These are phyloP conservation scores for Paradoxurus hermaphroditus DNA, from an alignment of 2,113 vertebrate genomes.

Conservation along the genomic window DNA sequence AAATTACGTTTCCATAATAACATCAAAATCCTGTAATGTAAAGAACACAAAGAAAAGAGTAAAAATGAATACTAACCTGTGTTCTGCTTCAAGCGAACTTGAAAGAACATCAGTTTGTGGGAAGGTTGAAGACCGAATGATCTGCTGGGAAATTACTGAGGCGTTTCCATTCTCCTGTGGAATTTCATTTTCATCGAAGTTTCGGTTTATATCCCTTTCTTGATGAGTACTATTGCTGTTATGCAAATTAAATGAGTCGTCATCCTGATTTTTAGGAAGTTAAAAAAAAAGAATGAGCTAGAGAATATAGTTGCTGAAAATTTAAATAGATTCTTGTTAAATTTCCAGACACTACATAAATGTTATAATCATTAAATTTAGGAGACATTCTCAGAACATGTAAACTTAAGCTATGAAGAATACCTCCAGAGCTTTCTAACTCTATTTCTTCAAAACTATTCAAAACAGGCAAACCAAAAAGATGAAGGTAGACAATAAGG, in stretches of 20 bases:
- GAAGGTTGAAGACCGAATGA: constrained; percentile 81
- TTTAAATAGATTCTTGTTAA: background rate
- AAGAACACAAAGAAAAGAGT: background rate
- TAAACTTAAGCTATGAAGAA: background rate
- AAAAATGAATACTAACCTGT: constrained; percentile 80
- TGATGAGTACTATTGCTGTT: constrained; percentile 81
- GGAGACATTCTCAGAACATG: background rate
- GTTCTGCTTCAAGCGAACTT: constrained; percentile 88
- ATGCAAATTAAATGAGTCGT: constrained; percentile 80
- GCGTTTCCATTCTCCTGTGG: constrained; percentile 80
- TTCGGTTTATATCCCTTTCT: constrained; percentile 83
- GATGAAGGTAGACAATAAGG: background rate
- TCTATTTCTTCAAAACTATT: background rate
- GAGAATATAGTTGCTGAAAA: background rate
- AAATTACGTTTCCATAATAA: background rate
- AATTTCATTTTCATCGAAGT: constrained; percentile 82
- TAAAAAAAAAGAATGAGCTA: constrained; percentile 11
- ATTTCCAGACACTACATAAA: background rate
- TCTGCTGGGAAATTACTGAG: constrained; percentile 78
- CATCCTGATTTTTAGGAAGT: constrained; percentile 72
- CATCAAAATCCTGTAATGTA: background rate
- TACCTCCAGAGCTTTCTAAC: background rate
- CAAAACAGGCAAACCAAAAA: background rate
- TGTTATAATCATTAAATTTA: background rate
- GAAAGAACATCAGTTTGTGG: constrained; percentile 85